Percentiles rank a stretch among this genome's conserved stretches.
Evolutionary conservation across 2,113 vertebrate genomes (phyloP).

Genomic region (Aptenodytes forsteri): DNA sequence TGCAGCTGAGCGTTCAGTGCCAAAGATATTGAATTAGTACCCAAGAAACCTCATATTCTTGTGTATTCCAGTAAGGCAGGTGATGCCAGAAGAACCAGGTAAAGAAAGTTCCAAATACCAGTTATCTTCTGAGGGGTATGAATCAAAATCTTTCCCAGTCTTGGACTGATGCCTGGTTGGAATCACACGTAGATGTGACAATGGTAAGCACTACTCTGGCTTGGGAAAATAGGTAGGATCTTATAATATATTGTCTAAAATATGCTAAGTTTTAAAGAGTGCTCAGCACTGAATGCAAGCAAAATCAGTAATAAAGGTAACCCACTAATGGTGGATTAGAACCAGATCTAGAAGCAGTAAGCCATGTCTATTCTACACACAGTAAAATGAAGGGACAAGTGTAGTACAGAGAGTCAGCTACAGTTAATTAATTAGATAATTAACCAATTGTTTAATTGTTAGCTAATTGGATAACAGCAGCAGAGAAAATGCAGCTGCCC

Average conservation of each 20-base stretch:
- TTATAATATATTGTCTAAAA: not conserved
- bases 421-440: not conserved
- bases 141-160: not conserved
- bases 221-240: not conserved
- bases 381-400: not conserved
- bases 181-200: not conserved
- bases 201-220: not conserved
- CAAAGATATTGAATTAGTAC: not conserved
- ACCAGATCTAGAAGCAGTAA: not conserved
- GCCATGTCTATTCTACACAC: not conserved
- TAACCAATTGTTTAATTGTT: not conserved
- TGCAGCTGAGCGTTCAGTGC: not conserved
- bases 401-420: not conserved
- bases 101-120: not conserved
- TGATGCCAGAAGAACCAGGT: not conserved
- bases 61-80: not conserved
- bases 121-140: not conserved
- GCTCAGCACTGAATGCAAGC: not conserved
- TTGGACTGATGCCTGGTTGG: not conserved
- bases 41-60: not conserved
- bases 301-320: not conserved
- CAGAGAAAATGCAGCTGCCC: not conserved
- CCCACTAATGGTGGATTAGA: rapidly evolving
- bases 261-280: not conserved
- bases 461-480: not conserved